Conservation (phyloP, 2,888 invertebrate species). For the Drosophila aldrichi region DNA sequence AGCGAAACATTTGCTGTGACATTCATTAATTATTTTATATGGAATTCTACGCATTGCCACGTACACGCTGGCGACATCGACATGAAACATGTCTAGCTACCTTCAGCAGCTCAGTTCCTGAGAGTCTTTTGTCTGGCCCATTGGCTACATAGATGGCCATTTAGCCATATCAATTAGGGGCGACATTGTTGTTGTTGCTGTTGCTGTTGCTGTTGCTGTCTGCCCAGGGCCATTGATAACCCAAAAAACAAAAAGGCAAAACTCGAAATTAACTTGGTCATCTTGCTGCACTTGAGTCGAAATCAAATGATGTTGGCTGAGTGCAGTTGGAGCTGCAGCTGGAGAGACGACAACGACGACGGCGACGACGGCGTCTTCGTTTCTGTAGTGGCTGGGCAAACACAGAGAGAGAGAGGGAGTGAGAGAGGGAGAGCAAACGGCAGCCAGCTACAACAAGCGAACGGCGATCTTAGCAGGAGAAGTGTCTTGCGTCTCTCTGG, state of each 20-base stretch:
- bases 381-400: conserved; percentile 74
- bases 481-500: conserved; percentile 59
- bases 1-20: conserved; percentile 82
- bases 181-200: conserved; percentile 28
- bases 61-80: conserved; percentile 83
- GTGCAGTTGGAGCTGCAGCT: conserved; percentile 29
- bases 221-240: conserved; percentile 65
- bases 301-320: conserved; percentile 10
- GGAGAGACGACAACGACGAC: neutral
- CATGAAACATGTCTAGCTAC: conserved; percentile 75
- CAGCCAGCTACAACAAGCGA: conserved; percentile 55
- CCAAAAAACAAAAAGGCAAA: conserved; percentile 34
- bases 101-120: conserved; percentile 31
- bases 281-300: conserved; percentile 72
- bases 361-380: conserved; percentile 60
- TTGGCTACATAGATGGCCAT: conserved; percentile 74
- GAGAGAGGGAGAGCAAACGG: conserved; percentile 48
- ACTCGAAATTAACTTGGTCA: conserved; percentile 75
- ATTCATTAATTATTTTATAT: conserved; percentile 85
- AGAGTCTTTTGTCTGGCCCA: conserved; percentile 33
- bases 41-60: conserved; percentile 84
- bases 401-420: conserved; percentile 46
- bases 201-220: conserved; percentile 19
- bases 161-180: conserved; percentile 78
- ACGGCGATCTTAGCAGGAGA: conserved; percentile 57